These are phyloP conservation scores for Dendrolimus kikuchii DNA, from an alignment of 1,140 invertebrate species.

Conservation along the genomic window DNA sequence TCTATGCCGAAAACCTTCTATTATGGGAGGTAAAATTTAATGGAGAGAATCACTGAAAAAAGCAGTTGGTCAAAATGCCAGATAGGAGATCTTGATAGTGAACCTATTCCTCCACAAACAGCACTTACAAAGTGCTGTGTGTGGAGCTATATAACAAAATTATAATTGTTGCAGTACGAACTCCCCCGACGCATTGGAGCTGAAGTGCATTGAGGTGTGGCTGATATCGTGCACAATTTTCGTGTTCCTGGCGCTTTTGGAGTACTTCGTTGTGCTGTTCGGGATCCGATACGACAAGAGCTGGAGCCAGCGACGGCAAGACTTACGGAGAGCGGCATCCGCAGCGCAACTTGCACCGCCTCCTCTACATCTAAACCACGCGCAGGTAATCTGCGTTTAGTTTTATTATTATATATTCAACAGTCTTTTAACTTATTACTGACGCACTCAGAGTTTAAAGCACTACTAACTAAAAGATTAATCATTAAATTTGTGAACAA, in stretches of 20 bases:
- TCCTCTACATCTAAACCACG: slow-evolving; percentile 59
- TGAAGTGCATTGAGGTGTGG: slow-evolving; percentile 83
- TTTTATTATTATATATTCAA: slow-evolving; percentile 4
- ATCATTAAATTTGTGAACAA: too few species aligned
- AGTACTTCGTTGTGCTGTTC: slow-evolving; percentile 80
- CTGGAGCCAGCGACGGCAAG: slow-evolving; percentile 71
- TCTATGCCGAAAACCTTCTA: too few species aligned
- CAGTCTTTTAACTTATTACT: neutral
- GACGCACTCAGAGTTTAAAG: neutral
- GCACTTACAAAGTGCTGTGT: too few species aligned
- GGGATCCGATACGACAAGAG: slow-evolving; percentile 76
- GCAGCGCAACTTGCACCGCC: slow-evolving; percentile 55
- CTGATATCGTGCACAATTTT: slow-evolving; percentile 81
- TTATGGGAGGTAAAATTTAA: too few species aligned
- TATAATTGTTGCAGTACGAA: slow-evolving; percentile 68
- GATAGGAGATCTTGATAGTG: too few species aligned
- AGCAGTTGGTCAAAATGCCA: too few species aligned
- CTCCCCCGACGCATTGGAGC: slow-evolving; percentile 75
- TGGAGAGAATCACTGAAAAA: too few species aligned
- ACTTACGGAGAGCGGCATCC: slow-evolving; percentile 54
- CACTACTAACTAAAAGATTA: too few species aligned
- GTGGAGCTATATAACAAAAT: neutral
- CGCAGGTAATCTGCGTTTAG: slow-evolving; percentile 37
- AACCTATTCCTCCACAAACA: too few species aligned
- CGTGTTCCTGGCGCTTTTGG: slow-evolving; percentile 80